Evolutionary conservation across 2,113 vertebrate species (phyloP).

Genomic region (Megaleporinus macrocephalus): DNA sequence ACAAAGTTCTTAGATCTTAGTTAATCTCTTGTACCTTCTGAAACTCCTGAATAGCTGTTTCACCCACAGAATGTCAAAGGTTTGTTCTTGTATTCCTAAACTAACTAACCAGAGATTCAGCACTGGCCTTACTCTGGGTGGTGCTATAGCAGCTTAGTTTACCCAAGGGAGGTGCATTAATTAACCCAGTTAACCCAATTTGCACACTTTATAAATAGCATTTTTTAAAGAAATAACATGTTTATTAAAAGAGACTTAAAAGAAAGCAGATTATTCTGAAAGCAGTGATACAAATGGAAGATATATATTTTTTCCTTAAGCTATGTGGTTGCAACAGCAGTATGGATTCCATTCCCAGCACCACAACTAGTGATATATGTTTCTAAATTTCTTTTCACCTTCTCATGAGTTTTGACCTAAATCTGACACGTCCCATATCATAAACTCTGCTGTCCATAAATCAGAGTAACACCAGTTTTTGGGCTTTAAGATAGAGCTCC

Average conservation of each 20-base stretch:
- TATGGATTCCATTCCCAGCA: conserved; percentile 10
- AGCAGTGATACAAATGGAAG: conserved; percentile 5
- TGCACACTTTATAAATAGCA: background rate
- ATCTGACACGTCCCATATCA: conserved; percentile 53
- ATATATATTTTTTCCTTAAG: background rate
- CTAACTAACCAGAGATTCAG: no score
- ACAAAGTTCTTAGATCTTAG: no score
- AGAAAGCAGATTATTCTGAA: background rate
- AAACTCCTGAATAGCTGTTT: no score
- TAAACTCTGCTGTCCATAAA: conserved; percentile 53
- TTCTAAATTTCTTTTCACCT: conserved; percentile 52
- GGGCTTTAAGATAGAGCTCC: conserved; percentile 43
- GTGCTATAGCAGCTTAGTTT: no score
- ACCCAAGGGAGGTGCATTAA: background rate
- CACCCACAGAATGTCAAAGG: no score
- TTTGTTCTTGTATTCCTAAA: no score
- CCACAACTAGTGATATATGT: conserved; percentile 42
- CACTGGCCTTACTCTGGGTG: no score
- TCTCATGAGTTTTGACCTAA: conserved; percentile 54
- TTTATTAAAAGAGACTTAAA: background rate
- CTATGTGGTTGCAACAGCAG: conserved; percentile 1
- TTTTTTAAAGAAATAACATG: background rate
- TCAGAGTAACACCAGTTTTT: conserved; percentile 55
- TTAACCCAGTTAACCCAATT: conserved; percentile 5
- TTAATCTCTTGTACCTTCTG: no score